Percentiles rank a stretch among this genome's conserved stretches.
phyloP scores from a whole-genome alignment of 2,888 invertebrate species.

The Labia minor region DNA sequence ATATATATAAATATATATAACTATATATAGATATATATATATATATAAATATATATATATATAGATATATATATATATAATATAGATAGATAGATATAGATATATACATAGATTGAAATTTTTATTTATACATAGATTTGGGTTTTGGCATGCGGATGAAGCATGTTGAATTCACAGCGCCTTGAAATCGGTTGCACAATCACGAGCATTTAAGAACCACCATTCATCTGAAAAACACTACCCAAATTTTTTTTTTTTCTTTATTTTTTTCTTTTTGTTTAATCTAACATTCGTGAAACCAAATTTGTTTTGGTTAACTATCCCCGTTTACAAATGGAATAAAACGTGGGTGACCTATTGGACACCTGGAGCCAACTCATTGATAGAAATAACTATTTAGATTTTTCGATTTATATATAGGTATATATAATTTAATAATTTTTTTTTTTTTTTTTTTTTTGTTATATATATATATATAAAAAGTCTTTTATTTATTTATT shows the following conservation, averaged over 20 bases:
- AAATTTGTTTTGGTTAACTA: neutral
- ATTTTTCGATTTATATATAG: too few relatives aligned
- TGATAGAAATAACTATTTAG: too few relatives aligned
- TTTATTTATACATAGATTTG: too few relatives aligned
- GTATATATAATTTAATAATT: neutral
- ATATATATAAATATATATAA: neutral
- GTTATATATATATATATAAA: neutral
- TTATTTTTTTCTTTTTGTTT: too few relatives aligned
- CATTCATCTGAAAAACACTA: constrained; percentile 3
- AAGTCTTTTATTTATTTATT: neutral
- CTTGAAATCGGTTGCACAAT: constrained; percentile 8
- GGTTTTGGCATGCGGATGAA: constrained; percentile 3
- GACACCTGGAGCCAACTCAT: too few relatives aligned
- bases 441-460: neutral
- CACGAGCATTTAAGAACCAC: neutral
- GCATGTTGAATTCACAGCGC: constrained; percentile 4
- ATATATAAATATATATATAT: too few relatives aligned
- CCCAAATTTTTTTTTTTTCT: too few relatives aligned
- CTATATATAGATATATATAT: neutral
- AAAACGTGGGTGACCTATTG: neutral
- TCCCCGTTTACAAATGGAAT: neutral
- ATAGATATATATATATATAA: too few relatives aligned
- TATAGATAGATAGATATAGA: too few relatives aligned
- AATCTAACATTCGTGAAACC: neutral
- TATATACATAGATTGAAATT: too few relatives aligned